These are phyloP conservation scores for Xiphydria camelus DNA, from an alignment of 2,888 invertebrate species.

Conservation along the genomic window DNA sequence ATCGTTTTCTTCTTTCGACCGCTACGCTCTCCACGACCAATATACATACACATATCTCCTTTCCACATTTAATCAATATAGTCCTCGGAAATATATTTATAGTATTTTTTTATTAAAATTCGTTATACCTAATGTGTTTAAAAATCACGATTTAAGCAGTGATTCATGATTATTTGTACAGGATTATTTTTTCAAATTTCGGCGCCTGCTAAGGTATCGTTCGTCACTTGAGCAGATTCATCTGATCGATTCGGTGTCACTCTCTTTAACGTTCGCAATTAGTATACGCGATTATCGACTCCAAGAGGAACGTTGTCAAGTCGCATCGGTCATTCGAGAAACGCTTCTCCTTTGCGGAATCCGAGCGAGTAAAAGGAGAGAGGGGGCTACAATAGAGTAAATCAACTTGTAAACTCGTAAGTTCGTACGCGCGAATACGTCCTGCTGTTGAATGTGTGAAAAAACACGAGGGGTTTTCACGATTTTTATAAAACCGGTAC, in stretches of 20 bases:
- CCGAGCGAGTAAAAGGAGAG: not conserved
- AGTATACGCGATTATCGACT: slow-evolving; percentile 34
- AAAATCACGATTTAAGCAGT: slow-evolving; percentile 42
- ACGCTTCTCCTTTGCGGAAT: not conserved
- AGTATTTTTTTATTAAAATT: slow-evolving; percentile 40
- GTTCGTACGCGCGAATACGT: not conserved
- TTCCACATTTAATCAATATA: slow-evolving; percentile 26
- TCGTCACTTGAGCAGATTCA: slow-evolving; percentile 34
- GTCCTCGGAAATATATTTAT: slow-evolving; percentile 38
- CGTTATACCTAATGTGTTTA: slow-evolving; percentile 35
- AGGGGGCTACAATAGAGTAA: no score
- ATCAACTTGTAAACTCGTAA: no score
- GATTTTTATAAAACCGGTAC: not conserved
- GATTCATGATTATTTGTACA: slow-evolving; percentile 44
- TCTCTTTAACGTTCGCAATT: slow-evolving; percentile 5
- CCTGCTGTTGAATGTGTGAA: not conserved
- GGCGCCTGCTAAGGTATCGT: slow-evolving; percentile 39
- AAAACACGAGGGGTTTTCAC: not conserved
- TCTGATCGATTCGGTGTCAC: not conserved
- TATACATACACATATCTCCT: slow-evolving; percentile 11
- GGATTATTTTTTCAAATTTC: slow-evolving; percentile 37
- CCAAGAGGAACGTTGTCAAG: not conserved
- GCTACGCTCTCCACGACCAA: slow-evolving; percentile 13
- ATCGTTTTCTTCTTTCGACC: slow-evolving; percentile 7
- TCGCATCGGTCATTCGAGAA: slow-evolving; percentile 2